Evolutionary conservation across 2,888 invertebrate species (phyloP), one percentile per base, ranked within the genome.

Genomic region (Amorpha juglandis): DNA sequence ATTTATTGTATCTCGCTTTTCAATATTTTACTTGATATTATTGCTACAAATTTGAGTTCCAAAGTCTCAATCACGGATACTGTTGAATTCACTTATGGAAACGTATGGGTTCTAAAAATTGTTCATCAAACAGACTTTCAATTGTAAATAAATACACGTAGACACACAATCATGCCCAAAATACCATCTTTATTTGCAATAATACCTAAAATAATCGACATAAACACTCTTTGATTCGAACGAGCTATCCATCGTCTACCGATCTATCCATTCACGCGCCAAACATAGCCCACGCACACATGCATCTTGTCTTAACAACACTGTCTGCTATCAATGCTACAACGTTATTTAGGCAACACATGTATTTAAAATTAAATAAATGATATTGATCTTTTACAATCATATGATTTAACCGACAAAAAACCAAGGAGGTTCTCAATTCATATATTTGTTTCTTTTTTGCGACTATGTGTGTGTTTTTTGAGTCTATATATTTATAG

Each of bases 261-360:
- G 19, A 58, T 58, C 53, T 33, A n/a, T 53, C 38, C 16, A 9
- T 16, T 0, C 16, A 6, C 38, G 11, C 35, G 19, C 55, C 42
- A 58, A 42, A 42, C 58, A 42, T 42, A 42, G 19, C 58, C 58
- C 58, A 58, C 58, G 58, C 58, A 27, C 14, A 19, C 6, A 12
- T 58, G 58, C 19, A 12, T 58, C 19, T 19, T 38, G 58, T 58
- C 42, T 58, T 12, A 58, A 58, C 58, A 38, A 38, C 58, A 19
- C 19, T 42, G 58, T 42, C 35, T 58, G 19, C 42, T 38, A 52
- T 27, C 6, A 14, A 55, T 16, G 16, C 35, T 42, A 1, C 7
- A 42, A 16, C 0, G 33, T 27, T 38, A 35, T 6, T n/a, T 48
- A 48, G 21, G 27, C 27, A 3, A 27, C 27, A 27, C 27, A 27